Evolutionary conservation across 1,140 invertebrate genomes (phyloP), one percentile per base, ranked within the genome.

Genomic region (Pseudoatta argentina): DNA sequence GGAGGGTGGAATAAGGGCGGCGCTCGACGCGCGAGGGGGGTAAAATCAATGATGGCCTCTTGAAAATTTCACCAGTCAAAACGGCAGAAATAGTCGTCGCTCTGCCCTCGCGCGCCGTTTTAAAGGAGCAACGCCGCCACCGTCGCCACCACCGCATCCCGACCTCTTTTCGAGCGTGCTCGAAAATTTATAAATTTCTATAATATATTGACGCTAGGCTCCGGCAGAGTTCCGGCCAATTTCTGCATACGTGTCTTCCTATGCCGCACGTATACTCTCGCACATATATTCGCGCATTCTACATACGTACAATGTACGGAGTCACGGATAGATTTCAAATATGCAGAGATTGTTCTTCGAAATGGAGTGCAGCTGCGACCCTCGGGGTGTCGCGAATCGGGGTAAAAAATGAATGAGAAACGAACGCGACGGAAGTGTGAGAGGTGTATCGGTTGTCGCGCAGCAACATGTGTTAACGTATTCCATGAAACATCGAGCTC

Each of bases 301-400:
- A 12, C 55, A 57, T 53, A 71, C 51, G 27, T n/a, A 44, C n/a
- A 57, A 66, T 10, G 53, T 57, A 79, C 30, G 66, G 51, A 69
- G 83, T 67, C 73, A 72, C 85, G 88, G 91, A 93, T 93, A 92
- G 92, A 93, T 93, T 93, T 93, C 92, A 93, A 93, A 93, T 93
- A 93, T 93, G 92, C 90, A 92, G 90, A 93, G 92, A 93, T 93
- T 91, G 91, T 92, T 91, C 87, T 88, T 91, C 87, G 91, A 88
- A 92, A 92, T 91, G 87, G 88, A 92, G 91, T 92, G 89, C 92
- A 93, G 91, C 91, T 93, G 91, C 61, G 91, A 92, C 91, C 89
- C 85, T 87, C 21, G 78, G 87, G 87, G 88, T 92, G 89, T 90
- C 88, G 90, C 87, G 87, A 88, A 90, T 88, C 87, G 88, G 86